Percentiles rank a stretch among this genome's conserved stretches.
phyloP scores from a whole-genome alignment of 2,113 vertebrate genomes.

The Dipodomys stephensi region DNA sequence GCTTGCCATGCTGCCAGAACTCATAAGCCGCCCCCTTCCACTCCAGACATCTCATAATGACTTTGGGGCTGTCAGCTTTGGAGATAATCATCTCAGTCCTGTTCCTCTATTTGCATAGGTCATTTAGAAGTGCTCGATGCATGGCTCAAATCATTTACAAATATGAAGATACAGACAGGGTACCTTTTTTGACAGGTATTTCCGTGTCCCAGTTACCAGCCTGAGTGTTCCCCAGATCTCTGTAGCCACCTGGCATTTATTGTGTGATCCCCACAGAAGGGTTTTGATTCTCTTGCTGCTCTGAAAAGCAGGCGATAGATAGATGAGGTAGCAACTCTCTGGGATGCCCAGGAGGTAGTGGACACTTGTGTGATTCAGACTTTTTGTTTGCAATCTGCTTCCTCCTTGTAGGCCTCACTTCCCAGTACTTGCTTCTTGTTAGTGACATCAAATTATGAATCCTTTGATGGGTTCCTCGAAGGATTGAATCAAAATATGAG shows the following conservation, averaged over 20 bases:
- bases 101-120: not conserved
- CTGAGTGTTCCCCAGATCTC: not conserved
- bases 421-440: not conserved
- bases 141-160: not conserved
- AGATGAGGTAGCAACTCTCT: too few relatives aligned
- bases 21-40: not conserved
- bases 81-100: not conserved
- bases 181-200: not conserved
- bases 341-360: fast-evolving
- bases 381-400: not conserved
- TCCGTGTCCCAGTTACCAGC: not conserved
- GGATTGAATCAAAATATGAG: too few relatives aligned
- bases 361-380: not conserved
- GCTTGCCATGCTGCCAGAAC: constrained; percentile 31
- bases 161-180: not conserved
- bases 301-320: not conserved
- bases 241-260: constrained; percentile 39
- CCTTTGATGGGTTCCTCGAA: too few relatives aligned
- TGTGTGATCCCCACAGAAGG: not conserved
- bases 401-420: not conserved
- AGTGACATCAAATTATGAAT: not conserved
- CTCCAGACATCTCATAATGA: not conserved
- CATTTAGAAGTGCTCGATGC: not conserved
- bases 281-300: not conserved
- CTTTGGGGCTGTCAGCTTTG: not conserved